Evolutionary conservation across 2,888 invertebrate genomes (phyloP), one percentile per base, ranked within the genome.

Genomic region (Philereme vetulata): DNA sequence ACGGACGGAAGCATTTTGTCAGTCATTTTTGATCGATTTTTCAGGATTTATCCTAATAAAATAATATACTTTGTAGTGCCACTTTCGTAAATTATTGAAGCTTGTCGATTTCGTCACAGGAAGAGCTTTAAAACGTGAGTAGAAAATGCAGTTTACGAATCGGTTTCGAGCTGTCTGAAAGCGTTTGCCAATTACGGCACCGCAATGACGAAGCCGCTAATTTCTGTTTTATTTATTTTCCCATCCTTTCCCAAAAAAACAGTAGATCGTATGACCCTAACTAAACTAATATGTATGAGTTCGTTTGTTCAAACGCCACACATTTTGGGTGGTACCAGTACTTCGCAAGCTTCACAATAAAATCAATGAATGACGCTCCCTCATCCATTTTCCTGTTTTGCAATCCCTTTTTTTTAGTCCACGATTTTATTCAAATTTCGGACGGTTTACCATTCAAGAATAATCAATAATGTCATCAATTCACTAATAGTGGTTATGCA

Each of bases 11-110:
- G 79, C 81, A 61, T 76, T 72, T 78, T 70, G 74, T 76, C 81
- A 82, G 83, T 88, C 86, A 85, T 86, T 84, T 88, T 88, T 86
- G 82, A 82, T 85, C 78, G 80, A 77, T 77, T 82, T 59, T 58
- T 63, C 46, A 32, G 32, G 76, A 77, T 80, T 84, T 81, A 56
- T 76, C 70, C 60, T 67, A 8, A 10, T 21, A 21, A 10, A 42
- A 45, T 21, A 21, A 38, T n/a, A 8, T 67, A 67, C 0, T 68
- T 64, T 68, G 73, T 72, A 45, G 71, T 78, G 73, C 65, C 66
- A 47, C 4, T 44, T n/a, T 36, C 0, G 8, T 7, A 53, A 57
- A 51, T 11, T 48, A 40, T 9, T 38, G 2, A 43, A 45, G 40
- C 5, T 56, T 62, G 33, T 48, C 42, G 46, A 42, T 44, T 35